Base-by-base conservation (phyloP, 2,113 vertebrate genomes). In the Erythrolamprus reginae region DNA sequence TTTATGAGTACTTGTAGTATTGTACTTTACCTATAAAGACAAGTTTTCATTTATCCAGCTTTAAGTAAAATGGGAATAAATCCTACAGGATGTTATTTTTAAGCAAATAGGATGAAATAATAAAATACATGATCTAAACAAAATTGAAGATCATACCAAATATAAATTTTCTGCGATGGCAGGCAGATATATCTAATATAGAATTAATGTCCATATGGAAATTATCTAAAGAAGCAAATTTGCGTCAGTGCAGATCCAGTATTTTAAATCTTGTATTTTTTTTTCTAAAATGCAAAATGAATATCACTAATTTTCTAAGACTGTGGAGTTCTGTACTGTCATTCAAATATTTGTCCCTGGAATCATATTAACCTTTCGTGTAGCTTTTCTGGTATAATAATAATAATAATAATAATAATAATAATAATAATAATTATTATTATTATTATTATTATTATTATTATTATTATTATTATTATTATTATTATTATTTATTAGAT, bases 351-450 rank as follows among this genome's bases (percentile, higher is more conserved):
- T 70, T 28, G n/a, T 26, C 33, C 84, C 13, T 28, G 24, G 23
- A 86, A 51, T 87, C 92, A 91, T 70, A 94, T 93, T 48, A 93
- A 94, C 94, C 94, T 95, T 95, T 93, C 47, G 6, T 88, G 45
- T 26, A 91, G 86, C 42, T 86, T 42, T 91, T 92, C 90, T 3
- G 3, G 90, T 94, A n/a, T n/a, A n/a, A n/a, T n/a, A n/a, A n/a
- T n/a, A n/a, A n/a, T n/a, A n/a, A n/a, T n/a, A n/a, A n/a, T n/a
- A n/a, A n/a, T n/a, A n/a, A n/a, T n/a, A n/a, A n/a, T n/a, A n/a
- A n/a, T n/a, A n/a, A n/a, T n/a, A n/a, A n/a, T n/a, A n/a, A n/a
- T n/a, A n/a, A n/a, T n/a, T n/a, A n/a, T n/a, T n/a, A n/a, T n/a
- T n/a, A n/a, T n/a, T n/a, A n/a, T n/a, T n/a, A n/a, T n/a, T n/a